Conservation (phyloP, 2,113 vertebrate genomes). For the Raja brachyura region DNA sequence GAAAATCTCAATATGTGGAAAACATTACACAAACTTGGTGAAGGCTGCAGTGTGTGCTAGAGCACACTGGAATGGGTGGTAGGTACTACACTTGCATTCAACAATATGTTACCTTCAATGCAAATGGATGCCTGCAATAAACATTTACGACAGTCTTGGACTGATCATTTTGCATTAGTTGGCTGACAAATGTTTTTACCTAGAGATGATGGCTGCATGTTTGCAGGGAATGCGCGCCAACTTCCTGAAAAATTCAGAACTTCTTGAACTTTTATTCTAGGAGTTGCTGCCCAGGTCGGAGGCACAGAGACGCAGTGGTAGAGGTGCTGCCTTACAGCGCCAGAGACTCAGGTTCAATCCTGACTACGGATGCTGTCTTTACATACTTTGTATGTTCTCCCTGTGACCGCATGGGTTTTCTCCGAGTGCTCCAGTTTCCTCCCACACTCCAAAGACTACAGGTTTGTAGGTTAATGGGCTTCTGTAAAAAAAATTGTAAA, state of each 20-base stretch:
- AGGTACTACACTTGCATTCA: background rate
- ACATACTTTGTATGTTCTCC: too few relatives aligned
- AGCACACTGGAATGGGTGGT: background rate
- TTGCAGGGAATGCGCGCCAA: background rate
- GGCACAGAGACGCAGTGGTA: too few relatives aligned
- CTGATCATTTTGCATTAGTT: background rate
- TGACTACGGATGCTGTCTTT: too few relatives aligned
- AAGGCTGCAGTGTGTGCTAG: background rate
- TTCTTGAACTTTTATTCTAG: background rate
- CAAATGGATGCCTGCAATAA: background rate
- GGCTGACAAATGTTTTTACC: background rate
- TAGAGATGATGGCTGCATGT: background rate
- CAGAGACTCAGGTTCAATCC: too few relatives aligned
- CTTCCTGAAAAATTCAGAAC: background rate
- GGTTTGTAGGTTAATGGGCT: too few relatives aligned
- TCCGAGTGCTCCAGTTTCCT: too few relatives aligned
- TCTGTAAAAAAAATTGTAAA: too few relatives aligned
- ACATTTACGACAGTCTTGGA: background rate
- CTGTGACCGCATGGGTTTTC: too few relatives aligned
- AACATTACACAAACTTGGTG: background rate
- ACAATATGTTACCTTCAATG: background rate
- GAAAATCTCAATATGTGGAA: background rate
- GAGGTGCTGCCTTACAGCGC: too few relatives aligned
- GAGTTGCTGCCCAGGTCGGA: too few relatives aligned
- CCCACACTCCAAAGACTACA: too few relatives aligned